A percentile compares a stretch with the other conserved stretches of the same genome.
These are phyloP conservation scores for Heliconius ethilla DNA, from an alignment of 2,888 invertebrate species.

Conservation along the genomic window DNA sequence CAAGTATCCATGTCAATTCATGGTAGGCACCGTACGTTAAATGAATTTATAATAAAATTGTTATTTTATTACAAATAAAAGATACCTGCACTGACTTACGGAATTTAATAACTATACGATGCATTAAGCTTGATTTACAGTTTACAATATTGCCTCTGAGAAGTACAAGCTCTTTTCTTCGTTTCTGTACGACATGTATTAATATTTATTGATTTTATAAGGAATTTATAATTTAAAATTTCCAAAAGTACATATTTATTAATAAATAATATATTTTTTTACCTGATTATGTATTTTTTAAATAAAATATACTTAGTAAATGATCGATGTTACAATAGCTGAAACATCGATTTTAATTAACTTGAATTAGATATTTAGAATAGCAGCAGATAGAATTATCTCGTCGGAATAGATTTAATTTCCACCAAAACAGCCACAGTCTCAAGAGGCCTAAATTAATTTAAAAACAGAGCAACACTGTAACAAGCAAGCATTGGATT, in stretches of 20 bases:
- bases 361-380: neutral
- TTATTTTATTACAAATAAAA: slow-evolving; percentile 44
- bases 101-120: slow-evolving; percentile 42
- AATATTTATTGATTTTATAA: slow-evolving; percentile 30
- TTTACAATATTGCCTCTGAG: slow-evolving; percentile 37
- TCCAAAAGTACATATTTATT: neutral
- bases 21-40: slow-evolving; percentile 31
- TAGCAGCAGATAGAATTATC: slow-evolving; percentile 52
- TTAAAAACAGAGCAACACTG: slow-evolving; percentile 72
- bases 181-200: slow-evolving; percentile 25
- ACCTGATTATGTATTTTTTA: neutral
- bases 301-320: neutral
- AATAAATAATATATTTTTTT: neutral
- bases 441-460: slow-evolving; percentile 78
- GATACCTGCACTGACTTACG: slow-evolving; percentile 38
- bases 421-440: slow-evolving; percentile 60
- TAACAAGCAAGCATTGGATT: slow-evolving; percentile 43
- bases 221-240: neutral
- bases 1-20: slow-evolving; percentile 39
- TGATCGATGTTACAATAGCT: neutral
- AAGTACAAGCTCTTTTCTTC: slow-evolving; percentile 31
- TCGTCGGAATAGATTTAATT: slow-evolving; percentile 73
- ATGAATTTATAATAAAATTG: slow-evolving; percentile 46
- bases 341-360: slow-evolving; percentile 3
- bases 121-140: slow-evolving; percentile 42